These are phyloP conservation scores for Athrips mouffetella DNA, from an alignment of 2,888 invertebrate species.

Conservation along the genomic window DNA sequence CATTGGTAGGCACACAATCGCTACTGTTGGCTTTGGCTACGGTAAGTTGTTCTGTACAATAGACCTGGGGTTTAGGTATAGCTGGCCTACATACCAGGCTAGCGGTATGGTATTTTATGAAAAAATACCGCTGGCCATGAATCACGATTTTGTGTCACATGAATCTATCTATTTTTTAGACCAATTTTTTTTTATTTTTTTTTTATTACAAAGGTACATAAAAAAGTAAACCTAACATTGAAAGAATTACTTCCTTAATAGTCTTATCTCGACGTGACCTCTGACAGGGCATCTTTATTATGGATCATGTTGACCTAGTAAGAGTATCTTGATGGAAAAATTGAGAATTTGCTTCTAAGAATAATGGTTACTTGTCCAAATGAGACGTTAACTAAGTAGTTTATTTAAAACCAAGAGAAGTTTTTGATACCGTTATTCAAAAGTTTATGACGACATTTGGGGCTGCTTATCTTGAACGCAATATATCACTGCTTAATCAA, in stretches of 20 bases:
- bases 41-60: conserved; percentile 49
- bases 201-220: neutral
- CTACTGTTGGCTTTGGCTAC: conserved; percentile 37
- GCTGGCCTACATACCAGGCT: conserved; percentile 30
- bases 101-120: conserved; percentile 34
- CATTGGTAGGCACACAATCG: conserved; percentile 43
- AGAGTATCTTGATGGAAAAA: conserved; percentile 7
- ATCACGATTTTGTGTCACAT: conserved; percentile 13
- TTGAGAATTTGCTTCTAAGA: conserved; percentile 5
- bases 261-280: conserved; percentile 18
- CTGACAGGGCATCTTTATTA: conserved; percentile 14
- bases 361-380: conserved; percentile 6
- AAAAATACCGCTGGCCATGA: neutral
- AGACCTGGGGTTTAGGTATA: conserved; percentile 29
- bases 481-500: conserved; percentile 39
- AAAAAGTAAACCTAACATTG: conserved; percentile 7
- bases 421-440: neutral
- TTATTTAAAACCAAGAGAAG: neutral
- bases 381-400: neutral
- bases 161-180: too few relatives aligned
- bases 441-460: conserved; percentile 19
- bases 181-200: too few relatives aligned
- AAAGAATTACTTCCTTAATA: neutral
- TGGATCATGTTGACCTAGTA: conserved; percentile 16
- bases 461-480: conserved; percentile 23